These are phyloP conservation scores for Lathamus discolor DNA, from an alignment of 2,113 vertebrate genomes.

Conservation along the genomic window DNA sequence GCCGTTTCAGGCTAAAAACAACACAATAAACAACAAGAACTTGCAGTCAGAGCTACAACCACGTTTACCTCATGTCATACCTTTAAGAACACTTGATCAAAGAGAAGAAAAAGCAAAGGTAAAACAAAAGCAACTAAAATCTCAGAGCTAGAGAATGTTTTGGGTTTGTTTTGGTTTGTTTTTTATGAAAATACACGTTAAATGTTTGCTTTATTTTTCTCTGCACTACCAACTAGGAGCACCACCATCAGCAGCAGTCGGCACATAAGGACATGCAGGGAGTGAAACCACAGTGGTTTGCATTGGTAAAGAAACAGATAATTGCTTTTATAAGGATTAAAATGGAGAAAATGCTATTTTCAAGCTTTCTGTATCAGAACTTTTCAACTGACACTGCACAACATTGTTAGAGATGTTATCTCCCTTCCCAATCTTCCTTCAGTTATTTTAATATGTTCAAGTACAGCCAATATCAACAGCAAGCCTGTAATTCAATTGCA, in stretches of 20 bases:
- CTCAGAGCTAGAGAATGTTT: background rate
- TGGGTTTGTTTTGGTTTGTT: background rate
- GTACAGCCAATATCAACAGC: background rate
- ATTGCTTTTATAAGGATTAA: background rate
- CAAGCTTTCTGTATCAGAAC: background rate
- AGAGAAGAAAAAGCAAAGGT: background rate
- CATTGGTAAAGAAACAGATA: background rate
- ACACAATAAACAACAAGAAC: background rate
- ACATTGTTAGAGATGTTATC: background rate
- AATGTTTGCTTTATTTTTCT: background rate
- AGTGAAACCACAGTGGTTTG: background rate
- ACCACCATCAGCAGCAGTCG: background rate
- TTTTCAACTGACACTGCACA: background rate
- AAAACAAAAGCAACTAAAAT: background rate
- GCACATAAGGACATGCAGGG: background rate
- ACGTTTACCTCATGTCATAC: background rate
- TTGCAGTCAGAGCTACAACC: background rate
- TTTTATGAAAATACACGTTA: background rate
- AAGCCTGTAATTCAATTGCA: background rate
- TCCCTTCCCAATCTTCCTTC: background rate
- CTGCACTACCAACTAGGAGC: background rate
- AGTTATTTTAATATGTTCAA: background rate
- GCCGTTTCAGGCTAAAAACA: background rate
- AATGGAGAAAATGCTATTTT: background rate
- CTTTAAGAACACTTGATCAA: conserved; percentile 9